Conservation (phyloP, 2,888 invertebrate species). For the Luperina testacea region DNA sequence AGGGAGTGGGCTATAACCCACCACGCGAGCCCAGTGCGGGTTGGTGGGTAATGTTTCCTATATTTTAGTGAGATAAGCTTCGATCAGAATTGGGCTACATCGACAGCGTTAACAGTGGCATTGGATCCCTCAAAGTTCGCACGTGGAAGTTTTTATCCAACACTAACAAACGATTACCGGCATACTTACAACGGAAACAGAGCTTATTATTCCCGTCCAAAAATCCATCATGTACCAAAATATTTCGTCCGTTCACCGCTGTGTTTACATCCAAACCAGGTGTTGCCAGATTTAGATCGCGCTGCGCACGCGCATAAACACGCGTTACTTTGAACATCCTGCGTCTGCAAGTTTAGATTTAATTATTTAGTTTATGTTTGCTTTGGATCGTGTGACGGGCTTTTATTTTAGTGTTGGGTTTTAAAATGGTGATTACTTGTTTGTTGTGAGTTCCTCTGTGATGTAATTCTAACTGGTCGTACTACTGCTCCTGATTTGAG, state of each 20-base stretch:
- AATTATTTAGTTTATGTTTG: conserved; percentile 58
- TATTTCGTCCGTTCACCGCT: conserved; percentile 53
- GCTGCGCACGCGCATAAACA: conserved; percentile 64
- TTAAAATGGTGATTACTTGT: conserved; percentile 27
- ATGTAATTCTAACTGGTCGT: not conserved
- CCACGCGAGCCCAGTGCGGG: not conserved
- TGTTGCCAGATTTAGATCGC: conserved; percentile 58
- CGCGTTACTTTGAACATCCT: conserved; percentile 70
- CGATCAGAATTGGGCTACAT: not conserved
- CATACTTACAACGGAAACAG: conserved; percentile 32
- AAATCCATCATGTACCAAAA: conserved; percentile 42
- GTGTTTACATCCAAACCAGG: conserved; percentile 59
- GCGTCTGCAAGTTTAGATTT: conserved; percentile 58
- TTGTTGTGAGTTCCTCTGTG: conserved; percentile 20
- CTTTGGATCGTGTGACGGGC: conserved; percentile 35
- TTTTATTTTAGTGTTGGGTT: conserved; percentile 37
- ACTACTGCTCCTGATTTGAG: not conserved
- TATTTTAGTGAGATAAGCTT: not conserved
- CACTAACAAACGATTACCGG: not conserved
- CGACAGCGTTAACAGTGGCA: not conserved
- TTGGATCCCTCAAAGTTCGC: not conserved
- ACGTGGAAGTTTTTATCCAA: not conserved
- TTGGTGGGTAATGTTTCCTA: not conserved
- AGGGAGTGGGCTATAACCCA: not conserved
- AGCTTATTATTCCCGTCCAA: conserved; percentile 33